Evolutionary conservation across 2,888 invertebrate species (phyloP).

Genomic region (Drosophila aldrichi): DNA sequence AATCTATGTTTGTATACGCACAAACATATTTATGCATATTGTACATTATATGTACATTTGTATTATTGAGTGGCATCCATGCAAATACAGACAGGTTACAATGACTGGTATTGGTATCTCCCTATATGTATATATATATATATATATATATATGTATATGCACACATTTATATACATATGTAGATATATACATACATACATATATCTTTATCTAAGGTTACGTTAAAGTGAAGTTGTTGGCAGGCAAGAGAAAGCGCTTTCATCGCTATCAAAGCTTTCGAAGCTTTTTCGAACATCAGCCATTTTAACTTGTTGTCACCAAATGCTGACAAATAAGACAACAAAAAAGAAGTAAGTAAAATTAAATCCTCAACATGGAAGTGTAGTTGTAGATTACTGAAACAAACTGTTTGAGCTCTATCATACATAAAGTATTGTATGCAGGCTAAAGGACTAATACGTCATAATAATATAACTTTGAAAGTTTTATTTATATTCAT

Average conservation of each 20-base stretch:
- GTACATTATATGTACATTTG: neutral
- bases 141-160: too few species aligned
- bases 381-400: conserved; percentile 28
- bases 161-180: neutral
- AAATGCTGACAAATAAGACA: neutral
- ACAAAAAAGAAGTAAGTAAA: neutral
- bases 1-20: neutral
- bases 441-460: too few species aligned
- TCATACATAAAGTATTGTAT: neutral
- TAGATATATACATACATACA: neutral
- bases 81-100: neutral
- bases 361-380: neutral
- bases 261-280: conserved; percentile 40
- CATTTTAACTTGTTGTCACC: conserved; percentile 36
- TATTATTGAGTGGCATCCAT: neutral
- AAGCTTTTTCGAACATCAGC: conserved; percentile 68
- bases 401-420: neutral
- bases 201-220: conserved; percentile 23
- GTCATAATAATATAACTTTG: too few species aligned
- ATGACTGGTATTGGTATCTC: neutral
- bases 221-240: conserved; percentile 68
- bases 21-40: neutral
- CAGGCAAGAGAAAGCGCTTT: conserved; percentile 30
- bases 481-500: neutral
- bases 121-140: too few species aligned